These are phyloP conservation scores for Erythrolamprus reginae DNA, from an alignment of 2,113 vertebrate genomes.

Conservation along the genomic window DNA sequence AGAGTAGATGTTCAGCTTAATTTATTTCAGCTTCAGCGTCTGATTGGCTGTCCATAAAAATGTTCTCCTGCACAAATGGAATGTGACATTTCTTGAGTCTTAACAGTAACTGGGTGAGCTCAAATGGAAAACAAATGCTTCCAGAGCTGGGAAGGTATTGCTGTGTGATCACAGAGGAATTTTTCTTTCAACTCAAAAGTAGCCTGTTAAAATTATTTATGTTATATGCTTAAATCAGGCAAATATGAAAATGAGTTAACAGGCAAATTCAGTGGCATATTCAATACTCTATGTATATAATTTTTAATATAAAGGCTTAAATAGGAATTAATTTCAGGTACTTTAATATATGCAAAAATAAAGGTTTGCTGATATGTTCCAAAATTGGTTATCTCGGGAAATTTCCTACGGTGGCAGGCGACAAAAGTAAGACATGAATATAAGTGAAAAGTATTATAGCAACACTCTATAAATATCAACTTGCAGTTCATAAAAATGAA, in stretches of 20 bases:
- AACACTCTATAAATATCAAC: background rate
- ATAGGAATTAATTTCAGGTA: conserved; percentile 34
- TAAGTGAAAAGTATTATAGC: background rate
- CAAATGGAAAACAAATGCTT: conserved; percentile 49
- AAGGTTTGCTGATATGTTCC: background rate
- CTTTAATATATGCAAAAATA: background rate
- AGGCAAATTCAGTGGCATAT: conserved; percentile 35
- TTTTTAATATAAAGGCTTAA: conserved; percentile 39
- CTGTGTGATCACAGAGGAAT: conserved; percentile 44
- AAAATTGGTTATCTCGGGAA: background rate
- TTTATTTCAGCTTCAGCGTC: conserved; percentile 37
- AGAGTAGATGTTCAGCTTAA: conserved; percentile 39
- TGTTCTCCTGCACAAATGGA: conserved; percentile 53
- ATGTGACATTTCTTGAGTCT: conserved; percentile 50
- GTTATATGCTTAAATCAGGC: conserved; percentile 43
- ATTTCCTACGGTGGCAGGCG: background rate
- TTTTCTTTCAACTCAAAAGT: conserved; percentile 43
- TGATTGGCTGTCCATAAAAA: conserved; percentile 11
- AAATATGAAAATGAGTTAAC: conserved; percentile 41
- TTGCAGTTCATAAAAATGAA: background rate
- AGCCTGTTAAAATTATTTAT: conserved; percentile 35
- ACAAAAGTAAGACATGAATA: background rate
- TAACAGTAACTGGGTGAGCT: conserved; percentile 47
- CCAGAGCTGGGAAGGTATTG: background rate
- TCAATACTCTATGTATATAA: conserved; percentile 22